phyloP scores from a whole-genome alignment of 2,888 invertebrate species.

The Oxytorus armatus region DNA sequence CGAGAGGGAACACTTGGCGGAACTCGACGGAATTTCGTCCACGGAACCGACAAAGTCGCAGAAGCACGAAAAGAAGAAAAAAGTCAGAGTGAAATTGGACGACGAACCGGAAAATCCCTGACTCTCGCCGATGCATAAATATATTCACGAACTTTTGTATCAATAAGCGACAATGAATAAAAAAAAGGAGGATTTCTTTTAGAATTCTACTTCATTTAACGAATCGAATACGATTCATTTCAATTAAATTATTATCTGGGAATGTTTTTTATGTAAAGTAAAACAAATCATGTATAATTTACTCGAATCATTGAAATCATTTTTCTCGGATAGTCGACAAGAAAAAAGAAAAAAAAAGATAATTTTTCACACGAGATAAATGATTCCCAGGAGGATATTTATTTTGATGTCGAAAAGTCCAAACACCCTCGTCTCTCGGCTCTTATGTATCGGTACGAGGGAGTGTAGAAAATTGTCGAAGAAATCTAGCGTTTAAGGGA shows the following conservation, averaged over 20 bases:
- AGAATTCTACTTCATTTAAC: not conserved
- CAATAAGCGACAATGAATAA: not conserved
- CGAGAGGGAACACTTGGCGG: conserved; percentile 42
- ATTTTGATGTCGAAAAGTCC: conserved; percentile 65
- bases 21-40: not conserved
- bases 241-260: no score
- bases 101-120: conserved; percentile 27
- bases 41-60: not conserved
- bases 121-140: not conserved
- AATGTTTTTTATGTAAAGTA: not conserved
- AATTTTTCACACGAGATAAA: conserved; percentile 33
- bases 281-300: no score
- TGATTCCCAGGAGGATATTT: conserved; percentile 53
- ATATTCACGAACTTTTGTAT: not conserved
- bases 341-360: conserved; percentile 11
- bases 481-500: conserved; percentile 25
- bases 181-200: not conserved
- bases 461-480: conserved; percentile 25
- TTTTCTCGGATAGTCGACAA: conserved; percentile 3
- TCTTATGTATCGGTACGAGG: not conserved
- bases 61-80: conserved; percentile 44
- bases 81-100: conserved; percentile 58
- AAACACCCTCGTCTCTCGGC: conserved; percentile 56
- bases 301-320: not conserved
- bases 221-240: no score